Conservation (phyloP, 2,797 vertebrate genomes). For the Natrix natrix region DNA sequence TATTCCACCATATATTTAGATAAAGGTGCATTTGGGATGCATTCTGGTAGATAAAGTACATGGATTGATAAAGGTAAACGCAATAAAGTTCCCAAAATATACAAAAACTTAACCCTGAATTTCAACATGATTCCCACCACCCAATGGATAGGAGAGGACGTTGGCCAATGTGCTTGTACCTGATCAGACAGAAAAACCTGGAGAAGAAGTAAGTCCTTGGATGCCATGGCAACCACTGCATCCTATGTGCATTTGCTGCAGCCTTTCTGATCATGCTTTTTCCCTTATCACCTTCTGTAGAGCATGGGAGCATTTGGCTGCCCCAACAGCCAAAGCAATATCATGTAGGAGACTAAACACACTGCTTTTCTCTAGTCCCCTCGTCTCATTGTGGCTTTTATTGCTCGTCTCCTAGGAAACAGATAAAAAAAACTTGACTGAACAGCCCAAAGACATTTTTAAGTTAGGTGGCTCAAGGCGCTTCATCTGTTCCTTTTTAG, state of each 20-base stretch:
- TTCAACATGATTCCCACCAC: not conserved
- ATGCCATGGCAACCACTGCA: conserved; percentile 34
- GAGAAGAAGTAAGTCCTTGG: conserved; percentile 38
- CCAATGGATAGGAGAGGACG: conserved; percentile 12
- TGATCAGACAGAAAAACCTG: conserved; percentile 25
- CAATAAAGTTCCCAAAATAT: not conserved
- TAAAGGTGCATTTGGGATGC: not conserved
- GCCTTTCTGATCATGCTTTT: not conserved
- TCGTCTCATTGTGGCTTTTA: not conserved
- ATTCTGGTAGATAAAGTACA: not conserved
- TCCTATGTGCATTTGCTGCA: not conserved
- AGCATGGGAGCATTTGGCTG: not conserved
- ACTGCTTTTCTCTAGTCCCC: not conserved
- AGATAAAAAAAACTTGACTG: not conserved
- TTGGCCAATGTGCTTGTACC: conserved; percentile 9
- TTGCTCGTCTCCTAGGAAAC: not conserved
- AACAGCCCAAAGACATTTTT: not conserved
- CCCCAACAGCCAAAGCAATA: not conserved
- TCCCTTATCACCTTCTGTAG: not conserved
- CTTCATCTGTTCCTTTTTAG: not conserved
- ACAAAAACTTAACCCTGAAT: not conserved
- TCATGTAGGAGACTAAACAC: conserved; percentile 2
- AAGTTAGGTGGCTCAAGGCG: not conserved
- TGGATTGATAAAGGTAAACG: not conserved
- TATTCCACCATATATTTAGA: not conserved